These are phyloP conservation scores for Chrysotoxum bicinctum DNA, from an alignment of 2,888 invertebrate species.

Conservation along the genomic window DNA sequence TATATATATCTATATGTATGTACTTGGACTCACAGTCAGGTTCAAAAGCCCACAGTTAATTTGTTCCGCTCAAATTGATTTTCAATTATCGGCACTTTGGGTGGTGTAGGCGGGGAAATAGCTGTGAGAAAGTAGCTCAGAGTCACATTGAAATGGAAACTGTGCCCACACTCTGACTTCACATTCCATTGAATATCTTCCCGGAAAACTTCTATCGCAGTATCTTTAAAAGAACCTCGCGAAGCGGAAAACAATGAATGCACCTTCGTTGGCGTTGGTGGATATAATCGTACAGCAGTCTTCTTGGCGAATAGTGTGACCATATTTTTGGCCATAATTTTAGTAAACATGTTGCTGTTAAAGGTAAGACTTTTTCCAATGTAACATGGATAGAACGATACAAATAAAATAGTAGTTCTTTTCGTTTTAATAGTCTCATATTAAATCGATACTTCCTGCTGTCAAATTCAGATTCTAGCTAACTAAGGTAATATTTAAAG, in stretches of 20 bases:
- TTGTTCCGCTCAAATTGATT: conserved; percentile 65
- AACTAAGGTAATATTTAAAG: no score
- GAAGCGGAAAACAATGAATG: conserved; percentile 51
- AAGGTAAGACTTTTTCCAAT: no score
- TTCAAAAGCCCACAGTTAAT: conserved; percentile 46
- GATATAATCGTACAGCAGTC: neutral
- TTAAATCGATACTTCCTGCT: neutral
- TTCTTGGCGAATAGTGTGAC: neutral
- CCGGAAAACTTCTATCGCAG: conserved; percentile 28
- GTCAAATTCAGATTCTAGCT: no score
- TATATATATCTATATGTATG: neutral
- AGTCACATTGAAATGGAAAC: conserved; percentile 40
- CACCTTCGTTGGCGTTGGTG: conserved; percentile 10
- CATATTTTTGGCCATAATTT: neutral
- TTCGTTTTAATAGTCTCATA: no score
- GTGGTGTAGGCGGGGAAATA: neutral
- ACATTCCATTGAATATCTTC: conserved; percentile 32
- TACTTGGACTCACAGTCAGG: neutral
- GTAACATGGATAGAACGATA: no score
- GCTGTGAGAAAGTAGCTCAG: neutral
- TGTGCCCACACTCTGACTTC: conserved; percentile 13
- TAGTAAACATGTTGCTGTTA: neutral
- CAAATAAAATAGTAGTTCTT: no score
- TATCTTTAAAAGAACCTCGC: conserved; percentile 22
- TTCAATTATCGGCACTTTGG: conserved; percentile 58